Base-by-base conservation (phyloP, 2,797 vertebrate genomes). In the Brachymystax lenok region DNA sequence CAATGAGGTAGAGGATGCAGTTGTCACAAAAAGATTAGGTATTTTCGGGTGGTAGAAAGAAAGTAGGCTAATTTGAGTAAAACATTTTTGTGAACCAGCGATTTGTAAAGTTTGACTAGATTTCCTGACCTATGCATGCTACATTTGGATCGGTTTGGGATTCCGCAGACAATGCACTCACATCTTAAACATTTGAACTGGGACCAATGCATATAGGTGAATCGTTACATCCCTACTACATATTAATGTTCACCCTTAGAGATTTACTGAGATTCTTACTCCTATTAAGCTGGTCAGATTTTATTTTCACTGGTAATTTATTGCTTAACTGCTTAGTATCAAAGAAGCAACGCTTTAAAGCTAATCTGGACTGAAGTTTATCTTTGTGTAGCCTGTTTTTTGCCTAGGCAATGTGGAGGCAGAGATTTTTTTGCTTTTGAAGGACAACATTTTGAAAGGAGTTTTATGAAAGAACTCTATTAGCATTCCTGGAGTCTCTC, bases 391-490 rank as follows among this genome's bases (percentile, higher is more conserved):
- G 21, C 46, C 13, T 30, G 19, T 51, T 52, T 13, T 19, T n/a
- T 74, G 54, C 24, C 2, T 54, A 61, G 40, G 30, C 17, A 27
- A n/a, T 52, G 40, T 46, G 27, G 17, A 28, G 24, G 56, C 14
- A 68, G 12, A 59, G 16, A 59, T 24, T 28, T 24, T 64, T 56
- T 63, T 75, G 66, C 68, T 63, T 75, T 56, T 63, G 35, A 52
- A 71, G 67, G 40, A 30, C 12, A 76, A 71, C 24, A 24, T 2
- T 75, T 77, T 59, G 1, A 78, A 70, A 71, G 3, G 24, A 79
- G 64, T 73, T 74, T 81, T 35, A 40, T 69, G 66, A 78, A 79
- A 78, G 61, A 71, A 35, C 46, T 69, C 2, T 59, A 80, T 84
- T 71, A 52, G 28, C 6, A 61, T 19, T 21, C 66, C 14, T 24